Conservation (phyloP, 2,113 vertebrate species). For the Thomomys bottae region DNA sequence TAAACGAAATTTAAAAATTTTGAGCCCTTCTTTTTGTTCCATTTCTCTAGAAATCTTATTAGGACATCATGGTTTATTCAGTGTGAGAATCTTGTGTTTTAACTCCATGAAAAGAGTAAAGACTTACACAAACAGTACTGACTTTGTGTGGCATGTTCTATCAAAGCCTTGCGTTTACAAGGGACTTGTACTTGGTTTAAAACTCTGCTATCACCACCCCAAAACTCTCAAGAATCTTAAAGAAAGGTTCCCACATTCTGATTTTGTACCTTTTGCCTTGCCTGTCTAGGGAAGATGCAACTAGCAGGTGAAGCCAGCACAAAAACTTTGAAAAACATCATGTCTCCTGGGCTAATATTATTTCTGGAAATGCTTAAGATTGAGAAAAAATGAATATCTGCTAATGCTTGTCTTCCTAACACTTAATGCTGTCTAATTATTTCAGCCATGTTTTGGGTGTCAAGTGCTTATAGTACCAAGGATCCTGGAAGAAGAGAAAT, state of each 20-base stretch:
- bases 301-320: neutral
- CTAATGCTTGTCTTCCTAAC: neutral
- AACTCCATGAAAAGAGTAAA: neutral
- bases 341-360: slow-evolving; percentile 1
- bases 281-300: neutral
- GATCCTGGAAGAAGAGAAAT: neutral
- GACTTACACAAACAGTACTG: neutral
- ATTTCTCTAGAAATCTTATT: slow-evolving; percentile 27
- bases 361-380: slow-evolving; percentile 47
- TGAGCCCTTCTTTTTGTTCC: slow-evolving; percentile 15
- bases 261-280: neutral
- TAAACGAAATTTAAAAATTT: slow-evolving; percentile 46
- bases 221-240: neutral
- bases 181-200: rapidly evolving
- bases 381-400: neutral
- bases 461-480: neutral
- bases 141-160: rapidly evolving
- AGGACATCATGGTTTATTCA: slow-evolving; percentile 30
- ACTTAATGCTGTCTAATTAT: neutral
- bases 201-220: neutral
- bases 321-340: neutral
- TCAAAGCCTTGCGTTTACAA: neutral
- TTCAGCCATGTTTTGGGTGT: neutral
- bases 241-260: neutral
- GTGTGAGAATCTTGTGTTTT: neutral